Conservation (phyloP, 2,113 vertebrate species). For the Oenanthe oenanthe region DNA sequence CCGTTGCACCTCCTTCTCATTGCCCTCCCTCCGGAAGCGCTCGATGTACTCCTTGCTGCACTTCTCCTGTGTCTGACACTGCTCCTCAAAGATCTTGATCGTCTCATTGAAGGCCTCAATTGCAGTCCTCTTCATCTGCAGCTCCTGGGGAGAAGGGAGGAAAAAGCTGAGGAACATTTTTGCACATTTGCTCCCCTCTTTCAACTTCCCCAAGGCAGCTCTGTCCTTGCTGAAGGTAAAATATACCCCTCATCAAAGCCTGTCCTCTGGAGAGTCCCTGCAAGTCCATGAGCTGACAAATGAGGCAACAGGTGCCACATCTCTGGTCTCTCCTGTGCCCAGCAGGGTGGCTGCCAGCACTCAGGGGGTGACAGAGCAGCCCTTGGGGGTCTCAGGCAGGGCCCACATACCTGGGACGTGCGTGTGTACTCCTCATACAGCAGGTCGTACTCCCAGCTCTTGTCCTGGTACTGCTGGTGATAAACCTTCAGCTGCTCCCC, state of each 20-base stretch:
- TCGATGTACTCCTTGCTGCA: constrained; percentile 84
- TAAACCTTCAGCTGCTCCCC: constrained; percentile 84
- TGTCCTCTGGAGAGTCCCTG: not conserved
- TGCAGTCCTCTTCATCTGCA: constrained; percentile 85
- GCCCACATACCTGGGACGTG: constrained; percentile 75
- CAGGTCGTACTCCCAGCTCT: constrained; percentile 83
- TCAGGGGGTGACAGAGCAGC: not conserved
- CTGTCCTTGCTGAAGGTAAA: not conserved
- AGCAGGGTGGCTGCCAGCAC: not conserved
- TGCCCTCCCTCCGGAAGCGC: constrained; percentile 82
- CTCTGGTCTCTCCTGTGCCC: not conserved
- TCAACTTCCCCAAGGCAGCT: not conserved
- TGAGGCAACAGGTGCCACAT: rapidly evolving
- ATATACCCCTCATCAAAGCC: not conserved
- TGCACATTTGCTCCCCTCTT: not conserved
- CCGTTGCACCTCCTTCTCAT: constrained; percentile 84
- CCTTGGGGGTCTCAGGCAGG: rapidly evolving
- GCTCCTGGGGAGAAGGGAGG: constrained; percentile 66
- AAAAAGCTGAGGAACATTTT: not conserved
- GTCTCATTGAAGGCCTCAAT: constrained; percentile 86
- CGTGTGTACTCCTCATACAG: constrained; percentile 83
- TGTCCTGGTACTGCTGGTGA: constrained; percentile 85
- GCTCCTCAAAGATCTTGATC: constrained; percentile 87
- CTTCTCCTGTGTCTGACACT: constrained; percentile 82
- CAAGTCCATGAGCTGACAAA: not conserved